Conservation (phyloP, 1,140 invertebrate species). For the Drosophila simulans region DNA sequence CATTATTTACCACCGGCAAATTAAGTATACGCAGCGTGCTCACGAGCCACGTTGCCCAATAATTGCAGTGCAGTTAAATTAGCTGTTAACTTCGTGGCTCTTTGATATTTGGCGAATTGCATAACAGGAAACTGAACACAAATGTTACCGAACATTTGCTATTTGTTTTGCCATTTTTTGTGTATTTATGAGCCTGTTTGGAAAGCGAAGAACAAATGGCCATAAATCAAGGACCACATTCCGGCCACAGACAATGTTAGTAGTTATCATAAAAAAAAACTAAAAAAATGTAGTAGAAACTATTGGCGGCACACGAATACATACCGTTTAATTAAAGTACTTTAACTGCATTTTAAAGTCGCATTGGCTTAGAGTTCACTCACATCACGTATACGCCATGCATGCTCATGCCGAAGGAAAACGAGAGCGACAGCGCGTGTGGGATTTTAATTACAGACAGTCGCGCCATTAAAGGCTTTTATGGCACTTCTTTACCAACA, state of each 20-base stretch:
- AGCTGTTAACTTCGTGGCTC: conserved; percentile 23
- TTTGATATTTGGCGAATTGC: conserved; percentile 15
- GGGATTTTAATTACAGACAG: conserved; percentile 74
- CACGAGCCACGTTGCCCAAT: conserved; percentile 28
- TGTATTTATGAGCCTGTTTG: conserved; percentile 74
- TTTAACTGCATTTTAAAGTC: conserved; percentile 61
- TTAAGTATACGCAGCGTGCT: conserved; percentile 65
- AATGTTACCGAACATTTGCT: conserved; percentile 27
- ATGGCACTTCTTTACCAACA: conserved; percentile 72
- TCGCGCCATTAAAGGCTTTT: conserved; percentile 77
- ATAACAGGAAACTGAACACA: conserved; percentile 18
- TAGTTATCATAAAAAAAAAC: conserved; percentile 26
- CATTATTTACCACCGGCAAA: conserved; percentile 57
- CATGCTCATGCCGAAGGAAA: conserved; percentile 20
- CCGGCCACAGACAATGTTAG: conserved; percentile 41
- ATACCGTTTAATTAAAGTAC: conserved; percentile 54
- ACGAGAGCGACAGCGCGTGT: conserved; percentile 36
- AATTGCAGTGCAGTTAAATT: conserved; percentile 19
- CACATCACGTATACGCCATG: conserved; percentile 67
- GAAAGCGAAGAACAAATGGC: conserved; percentile 57
- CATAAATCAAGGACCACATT: conserved; percentile 69
- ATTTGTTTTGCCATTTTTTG: conserved; percentile 35
- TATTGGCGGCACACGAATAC: not conserved
- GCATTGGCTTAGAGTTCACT: conserved; percentile 61
- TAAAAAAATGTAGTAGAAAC: not conserved